Evolutionary conservation across 2,113 vertebrate species (phyloP).

Genomic region (human): DNA sequence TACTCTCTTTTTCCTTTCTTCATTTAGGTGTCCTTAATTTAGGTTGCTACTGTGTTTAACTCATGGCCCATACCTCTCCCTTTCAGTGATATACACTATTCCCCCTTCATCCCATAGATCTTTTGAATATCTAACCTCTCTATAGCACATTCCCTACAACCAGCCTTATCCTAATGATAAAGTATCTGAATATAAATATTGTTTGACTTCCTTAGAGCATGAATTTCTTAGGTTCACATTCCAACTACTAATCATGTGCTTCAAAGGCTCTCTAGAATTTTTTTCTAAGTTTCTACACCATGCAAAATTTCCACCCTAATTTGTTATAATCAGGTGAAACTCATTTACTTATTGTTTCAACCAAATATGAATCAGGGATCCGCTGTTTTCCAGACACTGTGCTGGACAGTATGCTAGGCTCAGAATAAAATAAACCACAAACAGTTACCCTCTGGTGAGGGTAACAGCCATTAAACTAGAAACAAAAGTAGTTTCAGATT

Average conservation of each 20-base stretch:
- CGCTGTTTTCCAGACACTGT: not conserved
- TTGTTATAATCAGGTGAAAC: not conserved
- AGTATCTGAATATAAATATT: not conserved
- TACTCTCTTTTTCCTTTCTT: not conserved
- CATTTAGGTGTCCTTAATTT: not conserved
- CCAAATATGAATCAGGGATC: not conserved
- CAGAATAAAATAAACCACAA: not conserved
- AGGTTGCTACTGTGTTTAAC: not conserved
- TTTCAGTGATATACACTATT: not conserved
- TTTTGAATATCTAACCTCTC: not conserved
- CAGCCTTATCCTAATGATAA: not conserved
- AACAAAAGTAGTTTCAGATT: not conserved
- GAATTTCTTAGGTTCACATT: not conserved
- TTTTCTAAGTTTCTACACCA: not conserved
- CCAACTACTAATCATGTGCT: not conserved
- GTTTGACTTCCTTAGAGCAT: not conserved
- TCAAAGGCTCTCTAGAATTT: not conserved
- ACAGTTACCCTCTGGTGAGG: not conserved
- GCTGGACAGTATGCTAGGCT: not conserved
- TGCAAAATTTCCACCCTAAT: not conserved
- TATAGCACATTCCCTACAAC: not conserved
- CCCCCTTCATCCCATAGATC: not conserved
- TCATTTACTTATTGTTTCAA: not conserved
- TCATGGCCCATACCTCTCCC: not conserved
- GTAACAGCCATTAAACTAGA: not conserved